Base-by-base conservation (phyloP, 2,113 vertebrate genomes). In the Rhegmatorhina hoffmannsi region DNA sequence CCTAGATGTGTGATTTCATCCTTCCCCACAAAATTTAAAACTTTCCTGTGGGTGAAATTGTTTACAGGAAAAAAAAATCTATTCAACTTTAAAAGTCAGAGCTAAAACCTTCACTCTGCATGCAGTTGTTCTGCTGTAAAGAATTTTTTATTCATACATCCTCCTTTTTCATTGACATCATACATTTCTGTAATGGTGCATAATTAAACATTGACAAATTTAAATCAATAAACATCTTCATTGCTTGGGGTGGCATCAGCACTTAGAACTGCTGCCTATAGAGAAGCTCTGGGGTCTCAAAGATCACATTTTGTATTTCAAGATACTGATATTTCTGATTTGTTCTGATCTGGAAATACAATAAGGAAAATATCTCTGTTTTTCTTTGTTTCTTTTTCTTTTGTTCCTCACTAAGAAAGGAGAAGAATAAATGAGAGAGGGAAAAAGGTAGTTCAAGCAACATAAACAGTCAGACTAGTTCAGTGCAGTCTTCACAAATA, bases 201-300 rank as follows among this genome's bases (percentile, higher is more conserved):
- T 96, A 98, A 96, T 97, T 97, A 94, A 95, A 94, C 91, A 95
- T 90, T 92, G 95, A 90, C 91, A 97, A 97, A 91, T 87, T 68
- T 76, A 77, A 86, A 91, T 94, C 96, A 95, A 95, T 97, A 96
- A 95, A 96, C 33, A 70, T 83, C 53, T 18, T 79, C 93, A 87
- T 6, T 73, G 70, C 68, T 46, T 86, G 10, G 46, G 64, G 64
- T 75, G 72, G 62, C 55, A 92, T 73, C 84, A 94, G 85, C 80
- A 77, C 36, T 91, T 53, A 58, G 26, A 79, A 66, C 34, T 46
- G 60, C 52, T 94, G 59, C 81, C 68, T 77, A 11, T 13, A 68
- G 52, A 74, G 52, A 72, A 87, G 78, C 34, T 72, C 58, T 21
- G 36, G 34, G 34, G 43, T 93, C 52, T 85, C 66, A 81, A 87